Percentiles rank a stretch among this genome's conserved stretches.
These are phyloP conservation scores for Pachycephala philippinensis DNA, from an alignment of 2,113 vertebrate genomes.

Conservation along the genomic window DNA sequence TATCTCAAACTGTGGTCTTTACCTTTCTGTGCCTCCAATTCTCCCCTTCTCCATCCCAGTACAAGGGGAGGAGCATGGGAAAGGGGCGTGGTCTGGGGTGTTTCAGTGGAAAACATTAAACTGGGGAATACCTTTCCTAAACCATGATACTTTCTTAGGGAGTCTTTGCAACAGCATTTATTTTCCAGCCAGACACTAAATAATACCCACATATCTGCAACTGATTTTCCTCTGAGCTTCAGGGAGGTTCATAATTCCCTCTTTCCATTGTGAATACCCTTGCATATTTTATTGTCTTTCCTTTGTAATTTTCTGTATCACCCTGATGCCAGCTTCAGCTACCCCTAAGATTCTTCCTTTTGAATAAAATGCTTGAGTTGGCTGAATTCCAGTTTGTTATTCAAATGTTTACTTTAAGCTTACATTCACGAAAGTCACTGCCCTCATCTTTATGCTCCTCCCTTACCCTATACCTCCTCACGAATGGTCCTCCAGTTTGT, in stretches of 20 bases:
- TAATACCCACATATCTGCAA: background rate
- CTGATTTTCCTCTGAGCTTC: background rate
- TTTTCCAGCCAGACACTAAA: background rate
- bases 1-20: background rate
- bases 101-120: background rate
- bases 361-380: background rate
- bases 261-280: background rate
- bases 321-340: background rate
- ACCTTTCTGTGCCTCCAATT: background rate
- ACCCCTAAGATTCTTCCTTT: background rate
- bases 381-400: constrained; percentile 16
- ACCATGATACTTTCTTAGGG: background rate
- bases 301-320: background rate
- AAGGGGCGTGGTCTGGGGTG: too few species aligned
- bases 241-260: background rate
- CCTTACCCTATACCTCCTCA: background rate
- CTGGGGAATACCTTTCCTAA: background rate
- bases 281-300: background rate
- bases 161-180: background rate
- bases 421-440: background rate
- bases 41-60: background rate
- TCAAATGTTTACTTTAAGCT: constrained; percentile 54
- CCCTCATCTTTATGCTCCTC: background rate
- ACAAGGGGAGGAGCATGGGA: accelerated
- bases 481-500: background rate